A percentile compares a stretch with the other conserved stretches of the same genome.
Evolutionary conservation across 2,888 invertebrate genomes (phyloP).

Genomic region (Drosophila subsilvestris): DNA sequence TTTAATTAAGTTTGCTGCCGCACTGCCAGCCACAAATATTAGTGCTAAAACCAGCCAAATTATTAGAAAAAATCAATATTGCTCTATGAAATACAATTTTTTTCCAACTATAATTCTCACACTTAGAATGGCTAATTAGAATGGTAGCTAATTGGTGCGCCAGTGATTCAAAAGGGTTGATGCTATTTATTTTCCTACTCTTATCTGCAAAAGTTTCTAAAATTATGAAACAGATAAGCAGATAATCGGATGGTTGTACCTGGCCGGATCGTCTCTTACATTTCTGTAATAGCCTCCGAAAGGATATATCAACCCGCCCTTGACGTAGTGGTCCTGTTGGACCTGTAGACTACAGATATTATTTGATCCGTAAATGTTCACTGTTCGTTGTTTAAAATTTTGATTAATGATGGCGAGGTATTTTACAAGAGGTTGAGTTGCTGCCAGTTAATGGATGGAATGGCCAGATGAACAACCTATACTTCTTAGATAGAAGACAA

Average conservation of each 20-base stretch:
- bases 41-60: constrained; percentile 15
- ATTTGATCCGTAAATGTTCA: not conserved
- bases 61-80: constrained; percentile 5
- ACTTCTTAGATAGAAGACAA: too few species aligned
- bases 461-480: too few species aligned
- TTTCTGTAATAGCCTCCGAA: not conserved
- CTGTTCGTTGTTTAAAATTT: constrained; percentile 35
- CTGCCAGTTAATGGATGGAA: not conserved
- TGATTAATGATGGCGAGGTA: constrained; percentile 33
- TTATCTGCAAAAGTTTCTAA: too few species aligned
- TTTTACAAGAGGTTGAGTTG: not conserved
- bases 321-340: not conserved
- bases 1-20: constrained; percentile 15
- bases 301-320: too few species aligned
- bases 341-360: too few species aligned
- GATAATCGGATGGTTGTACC: too few species aligned
- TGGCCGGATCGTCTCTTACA: not conserved
- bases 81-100: constrained; percentile 4
- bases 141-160: not conserved
- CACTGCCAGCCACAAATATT: constrained; percentile 11
- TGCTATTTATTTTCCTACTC: not conserved
- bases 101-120: not conserved
- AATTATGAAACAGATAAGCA: too few species aligned
- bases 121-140: not conserved
- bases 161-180: not conserved